Percentiles rank a stretch among this genome's conserved stretches.
Conservation (phyloP, 1,140 invertebrate genomes). For the Lepidurus apus region DNA sequence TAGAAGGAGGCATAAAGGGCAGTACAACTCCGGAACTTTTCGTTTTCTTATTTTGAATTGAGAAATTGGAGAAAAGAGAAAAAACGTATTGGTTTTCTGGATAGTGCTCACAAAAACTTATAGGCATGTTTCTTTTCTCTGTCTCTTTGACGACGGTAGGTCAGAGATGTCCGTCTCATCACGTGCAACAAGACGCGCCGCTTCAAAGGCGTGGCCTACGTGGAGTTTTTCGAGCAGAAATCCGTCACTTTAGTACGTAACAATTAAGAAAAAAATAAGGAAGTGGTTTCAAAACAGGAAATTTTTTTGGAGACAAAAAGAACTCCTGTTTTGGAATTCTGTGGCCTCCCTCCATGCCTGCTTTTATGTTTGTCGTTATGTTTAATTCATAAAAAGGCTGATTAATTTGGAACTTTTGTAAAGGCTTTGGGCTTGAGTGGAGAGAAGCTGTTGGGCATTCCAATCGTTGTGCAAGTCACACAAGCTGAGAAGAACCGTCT, state of each 20-base stretch:
- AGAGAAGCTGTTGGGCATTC: conserved; percentile 92
- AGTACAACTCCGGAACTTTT: not conserved
- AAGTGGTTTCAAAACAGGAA: not conserved
- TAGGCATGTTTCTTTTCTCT: conserved; percentile 30
- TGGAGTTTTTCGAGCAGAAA: conserved; percentile 97
- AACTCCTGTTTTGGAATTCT: not conserved
- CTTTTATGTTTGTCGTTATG: conserved; percentile 26
- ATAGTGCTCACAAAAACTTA: conserved; percentile 17
- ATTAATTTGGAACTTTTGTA: conserved; percentile 33
- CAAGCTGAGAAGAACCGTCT: conserved; percentile 96
- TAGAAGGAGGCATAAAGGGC: not conserved
- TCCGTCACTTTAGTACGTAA: conserved; percentile 82
- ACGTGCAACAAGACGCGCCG: conserved; percentile 98
- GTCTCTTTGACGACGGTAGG: conserved; percentile 42
- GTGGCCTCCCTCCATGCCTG: not conserved
- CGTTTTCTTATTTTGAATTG: not conserved
- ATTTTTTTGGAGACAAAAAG: not conserved
- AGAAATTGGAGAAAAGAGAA: not conserved
- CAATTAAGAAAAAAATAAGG: not conserved
- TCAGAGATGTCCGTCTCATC: conserved; percentile 93
- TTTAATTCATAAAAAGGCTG: not conserved
- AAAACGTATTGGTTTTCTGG: not conserved
- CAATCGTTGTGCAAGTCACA: conserved; percentile 96
- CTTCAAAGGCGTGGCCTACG: conserved; percentile 99
- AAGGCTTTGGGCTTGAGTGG: conserved; percentile 93